These are phyloP conservation scores for Machimus atricapillus DNA, from an alignment of 2,888 invertebrate genomes.

Conservation along the genomic window DNA sequence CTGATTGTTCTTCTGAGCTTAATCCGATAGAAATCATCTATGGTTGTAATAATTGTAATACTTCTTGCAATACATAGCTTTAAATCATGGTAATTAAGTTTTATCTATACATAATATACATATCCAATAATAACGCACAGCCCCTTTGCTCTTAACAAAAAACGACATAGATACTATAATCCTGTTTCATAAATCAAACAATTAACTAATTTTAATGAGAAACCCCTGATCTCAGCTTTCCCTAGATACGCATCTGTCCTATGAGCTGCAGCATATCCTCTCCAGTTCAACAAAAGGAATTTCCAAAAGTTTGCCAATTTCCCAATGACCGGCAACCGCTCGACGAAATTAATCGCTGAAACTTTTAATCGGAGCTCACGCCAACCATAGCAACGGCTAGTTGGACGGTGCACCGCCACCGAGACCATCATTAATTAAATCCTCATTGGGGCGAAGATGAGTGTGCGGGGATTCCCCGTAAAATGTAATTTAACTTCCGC, in stretches of 20 bases:
- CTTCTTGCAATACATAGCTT: too few relatives aligned
- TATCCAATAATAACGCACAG: too few relatives aligned
- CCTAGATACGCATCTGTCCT: neutral
- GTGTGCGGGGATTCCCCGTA: neutral
- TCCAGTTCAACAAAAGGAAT: neutral
- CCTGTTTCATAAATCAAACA: neutral
- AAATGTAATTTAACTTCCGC: conserved; percentile 23
- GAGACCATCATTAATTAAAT: conserved; percentile 5
- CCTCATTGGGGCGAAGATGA: neutral
- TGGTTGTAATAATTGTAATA: too few relatives aligned
- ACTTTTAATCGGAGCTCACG: neutral
- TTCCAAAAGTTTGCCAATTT: conserved; percentile 11
- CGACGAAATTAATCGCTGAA: neutral
- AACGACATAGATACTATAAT: neutral
- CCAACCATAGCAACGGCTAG: neutral
- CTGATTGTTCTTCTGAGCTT: too few relatives aligned
- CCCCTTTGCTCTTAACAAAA: neutral
- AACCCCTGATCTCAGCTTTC: neutral
- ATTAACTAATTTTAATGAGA: neutral
- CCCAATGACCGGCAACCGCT: neutral
- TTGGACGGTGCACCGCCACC: neutral
- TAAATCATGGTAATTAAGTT: too few relatives aligned
- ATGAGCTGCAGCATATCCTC: neutral
- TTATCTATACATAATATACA: too few relatives aligned
- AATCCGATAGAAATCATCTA: too few relatives aligned